Conservation (phyloP, 2,113 vertebrate species). For the Centropus unirufus region DNA sequence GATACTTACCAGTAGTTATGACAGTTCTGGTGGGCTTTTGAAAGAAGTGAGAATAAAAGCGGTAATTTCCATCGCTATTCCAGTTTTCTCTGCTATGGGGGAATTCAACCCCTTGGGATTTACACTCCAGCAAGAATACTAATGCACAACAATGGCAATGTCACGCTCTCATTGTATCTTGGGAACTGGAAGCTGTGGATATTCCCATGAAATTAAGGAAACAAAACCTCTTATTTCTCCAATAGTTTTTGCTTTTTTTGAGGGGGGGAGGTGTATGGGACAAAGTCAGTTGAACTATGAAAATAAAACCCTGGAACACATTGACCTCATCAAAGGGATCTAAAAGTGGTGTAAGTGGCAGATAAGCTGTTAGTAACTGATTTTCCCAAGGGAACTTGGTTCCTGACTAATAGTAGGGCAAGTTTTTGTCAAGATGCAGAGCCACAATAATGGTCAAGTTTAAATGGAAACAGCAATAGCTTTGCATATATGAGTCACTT, state of each 20-base stretch:
- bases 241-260: not conserved
- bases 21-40: not conserved
- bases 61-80: not conserved
- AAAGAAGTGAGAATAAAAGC: not conserved
- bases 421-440: not conserved
- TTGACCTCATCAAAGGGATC: not conserved
- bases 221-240: constrained; percentile 25
- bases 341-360: not conserved
- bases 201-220: constrained; percentile 48
- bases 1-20: not conserved
- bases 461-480: not conserved
- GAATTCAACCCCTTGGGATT: not conserved
- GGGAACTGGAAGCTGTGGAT: constrained; percentile 13
- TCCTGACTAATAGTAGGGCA: not conserved
- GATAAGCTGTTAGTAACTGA: not conserved
- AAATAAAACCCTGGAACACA: not conserved
- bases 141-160: not conserved
- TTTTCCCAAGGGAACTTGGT: not conserved
- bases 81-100: not conserved
- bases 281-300: not conserved
- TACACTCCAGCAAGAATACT: not conserved
- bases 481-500: not conserved
- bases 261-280: accelerated
- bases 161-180: not conserved
- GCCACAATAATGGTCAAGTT: not conserved